These are phyloP conservation scores for Hyaena hyaena DNA, from an alignment of 2,113 vertebrate genomes.

Conservation along the genomic window DNA sequence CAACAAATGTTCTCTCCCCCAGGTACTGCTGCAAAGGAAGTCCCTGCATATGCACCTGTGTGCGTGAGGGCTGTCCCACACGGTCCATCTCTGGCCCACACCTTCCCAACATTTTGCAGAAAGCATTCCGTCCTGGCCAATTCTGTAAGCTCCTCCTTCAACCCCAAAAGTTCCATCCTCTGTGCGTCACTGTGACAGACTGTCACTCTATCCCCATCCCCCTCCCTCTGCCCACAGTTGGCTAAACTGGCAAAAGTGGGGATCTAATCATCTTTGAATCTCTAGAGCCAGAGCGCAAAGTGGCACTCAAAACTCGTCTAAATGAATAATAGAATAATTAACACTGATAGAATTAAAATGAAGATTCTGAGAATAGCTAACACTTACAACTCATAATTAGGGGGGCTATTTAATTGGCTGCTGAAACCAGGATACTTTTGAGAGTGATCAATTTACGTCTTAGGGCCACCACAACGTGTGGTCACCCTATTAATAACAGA, in stretches of 20 bases:
- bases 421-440: background rate
- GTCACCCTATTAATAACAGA: background rate
- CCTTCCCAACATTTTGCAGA: background rate
- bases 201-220: background rate
- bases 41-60: background rate
- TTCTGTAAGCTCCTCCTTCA: background rate
- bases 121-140: background rate
- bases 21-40: background rate
- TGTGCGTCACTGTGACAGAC: background rate
- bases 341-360: background rate
- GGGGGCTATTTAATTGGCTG: background rate
- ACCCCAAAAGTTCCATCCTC: background rate
- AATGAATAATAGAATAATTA: background rate
- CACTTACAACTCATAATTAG: background rate
- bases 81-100: background rate
- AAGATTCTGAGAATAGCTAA: background rate
- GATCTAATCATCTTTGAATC: background rate
- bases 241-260: background rate
- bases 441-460: background rate
- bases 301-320: background rate
- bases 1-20: background rate
- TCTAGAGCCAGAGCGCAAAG: background rate
- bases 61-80: accelerated
- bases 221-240: background rate
- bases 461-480: background rate